Base-by-base conservation (phyloP, 1,140 invertebrate species). In the Planococcus citri region DNA sequence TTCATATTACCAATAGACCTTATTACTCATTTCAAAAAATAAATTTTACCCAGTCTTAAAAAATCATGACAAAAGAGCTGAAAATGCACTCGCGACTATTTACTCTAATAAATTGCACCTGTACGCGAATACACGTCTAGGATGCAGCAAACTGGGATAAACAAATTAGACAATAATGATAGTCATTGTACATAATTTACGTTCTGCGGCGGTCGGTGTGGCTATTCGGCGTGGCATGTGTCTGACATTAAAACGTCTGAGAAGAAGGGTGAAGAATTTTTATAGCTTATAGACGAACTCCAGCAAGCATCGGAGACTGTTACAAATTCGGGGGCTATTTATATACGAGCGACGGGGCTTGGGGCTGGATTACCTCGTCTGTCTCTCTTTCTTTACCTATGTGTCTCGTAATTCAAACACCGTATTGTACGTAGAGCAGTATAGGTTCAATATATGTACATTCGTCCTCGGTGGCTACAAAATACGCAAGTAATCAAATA, bases 141-240 rank as follows among this genome's bases (percentile, higher is more conserved):
- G 17, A 25, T 20, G 22, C 25, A 4, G 60, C 20, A 64, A 25
- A 64, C 14, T 25, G 9, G 14, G 60, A 64, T 64, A 64, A 64
- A 64, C 60, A 64, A 64, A 64, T 64, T 64, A 64, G 60, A 64
- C 60, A 64, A 64, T 64, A 64, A 64, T 64, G 60, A 64, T 24
- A 64, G 60, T 64, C 60, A 64, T 64, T 64, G 60, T 64, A 64
- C 25, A 25, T 64, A 64, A 64, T 64, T 64, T 64, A 64, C 60
- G 60, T 64, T 64, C 60, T 64, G 10, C 60, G n/a, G n/a, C n/a
- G n/a, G n/a, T n/a, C n/a, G n/a, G n/a, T 10, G 25, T 64, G 60
- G 60, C 22, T 27, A 64, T 64, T 64, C 20, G n/a, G n/a, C 60
- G 25, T 64, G 60, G 60, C 60, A 64, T 64, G 60, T 64, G 60